A percentile compares a stretch with the other conserved stretches of the same genome.
Evolutionary conservation across 2,113 vertebrate species (phyloP).

Genomic region (Desmodus rotundus): DNA sequence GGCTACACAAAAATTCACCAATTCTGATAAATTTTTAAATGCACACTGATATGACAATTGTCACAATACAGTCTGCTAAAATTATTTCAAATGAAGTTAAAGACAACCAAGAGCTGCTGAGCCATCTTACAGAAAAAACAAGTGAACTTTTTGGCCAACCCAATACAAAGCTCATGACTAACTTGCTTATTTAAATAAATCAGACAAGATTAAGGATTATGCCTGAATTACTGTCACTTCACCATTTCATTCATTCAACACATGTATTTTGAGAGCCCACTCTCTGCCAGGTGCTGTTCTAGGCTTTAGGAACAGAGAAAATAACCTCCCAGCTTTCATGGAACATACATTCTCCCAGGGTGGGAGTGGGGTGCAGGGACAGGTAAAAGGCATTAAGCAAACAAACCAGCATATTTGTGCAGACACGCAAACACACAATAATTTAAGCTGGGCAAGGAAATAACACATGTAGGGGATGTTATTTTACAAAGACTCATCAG

Average conservation of each 20-base stretch:
- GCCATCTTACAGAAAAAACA: too few relatives aligned
- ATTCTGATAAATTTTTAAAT: too few relatives aligned
- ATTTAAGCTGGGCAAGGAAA: not conserved
- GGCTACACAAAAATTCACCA: too few relatives aligned
- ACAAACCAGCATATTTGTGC: not conserved
- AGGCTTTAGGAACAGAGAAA: not conserved
- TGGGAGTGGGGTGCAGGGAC: not conserved
- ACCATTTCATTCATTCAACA: not conserved
- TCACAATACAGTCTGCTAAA: too few relatives aligned
- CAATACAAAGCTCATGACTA: not conserved
- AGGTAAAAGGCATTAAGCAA: not conserved
- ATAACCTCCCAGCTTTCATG: not conserved
- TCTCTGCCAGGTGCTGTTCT: not conserved
- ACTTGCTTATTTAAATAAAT: not conserved
- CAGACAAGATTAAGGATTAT: not conserved
- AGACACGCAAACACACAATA: rapidly evolving
- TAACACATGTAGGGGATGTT: not conserved
- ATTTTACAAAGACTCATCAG: not conserved
- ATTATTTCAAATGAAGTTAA: too few relatives aligned
- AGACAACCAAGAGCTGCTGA: too few relatives aligned
- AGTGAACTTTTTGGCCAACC: too few relatives aligned
- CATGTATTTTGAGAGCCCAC: not conserved
- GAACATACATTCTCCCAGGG: not conserved
- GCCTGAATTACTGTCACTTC: not conserved
- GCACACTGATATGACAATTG: too few relatives aligned